A percentile compares a stretch with the other conserved stretches of the same genome.
These are phyloP conservation scores for Staurois parvus DNA, from an alignment of 2,797 vertebrate genomes.

Conservation along the genomic window DNA sequence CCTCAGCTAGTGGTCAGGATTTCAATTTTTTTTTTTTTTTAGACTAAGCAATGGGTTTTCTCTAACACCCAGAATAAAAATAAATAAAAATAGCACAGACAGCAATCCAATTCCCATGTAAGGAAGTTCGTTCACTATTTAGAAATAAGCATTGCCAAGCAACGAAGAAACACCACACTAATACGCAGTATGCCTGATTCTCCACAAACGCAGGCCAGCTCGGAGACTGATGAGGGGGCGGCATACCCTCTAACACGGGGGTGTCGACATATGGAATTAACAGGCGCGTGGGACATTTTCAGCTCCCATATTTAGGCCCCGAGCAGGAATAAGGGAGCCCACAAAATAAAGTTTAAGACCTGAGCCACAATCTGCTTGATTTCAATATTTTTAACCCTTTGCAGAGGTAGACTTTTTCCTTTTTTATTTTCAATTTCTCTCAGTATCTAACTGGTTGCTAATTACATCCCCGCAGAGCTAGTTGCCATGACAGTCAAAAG, in stretches of 20 bases:
- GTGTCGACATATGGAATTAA: background rate
- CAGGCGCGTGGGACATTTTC: background rate
- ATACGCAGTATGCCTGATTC: background rate
- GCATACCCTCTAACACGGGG: background rate
- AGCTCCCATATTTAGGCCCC: background rate
- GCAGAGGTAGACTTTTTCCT: background rate
- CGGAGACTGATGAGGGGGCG: conserved; percentile 4
- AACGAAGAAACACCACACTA: conserved; percentile 2
- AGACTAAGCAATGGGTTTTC: too few species aligned
- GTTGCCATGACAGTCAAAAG: conserved; percentile 59
- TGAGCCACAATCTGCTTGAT: background rate
- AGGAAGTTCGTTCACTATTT: background rate
- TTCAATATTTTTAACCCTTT: conserved; percentile 17
- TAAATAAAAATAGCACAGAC: background rate
- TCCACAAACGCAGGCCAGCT: background rate
- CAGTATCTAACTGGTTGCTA: conserved; percentile 49
- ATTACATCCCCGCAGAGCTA: conserved; percentile 53
- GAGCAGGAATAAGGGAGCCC: background rate
- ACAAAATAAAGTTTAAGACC: background rate
- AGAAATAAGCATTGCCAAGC: conserved; percentile 23
- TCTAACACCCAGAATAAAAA: background rate
- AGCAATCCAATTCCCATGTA: conserved; percentile 11
- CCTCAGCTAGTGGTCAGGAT: background rate
- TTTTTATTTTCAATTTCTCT: background rate
- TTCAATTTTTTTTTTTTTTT: background rate